These are phyloP conservation scores for Staurois parvus DNA, from an alignment of 2,797 vertebrate genomes.

Conservation along the genomic window DNA sequence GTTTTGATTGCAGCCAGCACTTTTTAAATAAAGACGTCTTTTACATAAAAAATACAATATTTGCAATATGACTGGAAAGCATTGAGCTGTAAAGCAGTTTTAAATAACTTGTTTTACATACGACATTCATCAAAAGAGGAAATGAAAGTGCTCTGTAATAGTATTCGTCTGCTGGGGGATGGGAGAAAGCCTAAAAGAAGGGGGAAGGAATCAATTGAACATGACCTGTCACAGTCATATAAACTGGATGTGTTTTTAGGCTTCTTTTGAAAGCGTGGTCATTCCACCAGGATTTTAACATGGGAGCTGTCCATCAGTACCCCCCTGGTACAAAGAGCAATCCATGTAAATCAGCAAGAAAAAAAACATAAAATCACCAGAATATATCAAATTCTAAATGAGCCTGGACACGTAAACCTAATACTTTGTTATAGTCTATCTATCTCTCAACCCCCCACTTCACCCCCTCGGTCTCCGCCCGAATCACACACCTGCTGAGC, in stretches of 20 bases:
- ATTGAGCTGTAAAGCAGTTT: not conserved
- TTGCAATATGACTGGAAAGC: not conserved
- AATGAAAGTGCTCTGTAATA: conserved; percentile 16
- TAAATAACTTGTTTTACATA: conserved; percentile 29
- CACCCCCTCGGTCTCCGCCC: too few species aligned
- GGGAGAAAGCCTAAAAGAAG: not conserved
- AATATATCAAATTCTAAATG: not conserved
- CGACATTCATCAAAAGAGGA: conserved; percentile 24
- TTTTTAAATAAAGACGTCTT: not conserved
- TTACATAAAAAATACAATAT: not conserved
- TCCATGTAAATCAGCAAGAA: not conserved
- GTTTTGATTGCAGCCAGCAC: not conserved
- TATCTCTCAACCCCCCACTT: too few species aligned
- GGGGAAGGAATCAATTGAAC: not conserved
- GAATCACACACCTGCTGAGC: too few species aligned
- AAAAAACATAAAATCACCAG: not conserved
- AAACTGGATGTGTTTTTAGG: not conserved
- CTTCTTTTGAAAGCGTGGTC: not conserved
- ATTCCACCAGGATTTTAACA: not conserved
- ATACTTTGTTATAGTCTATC: too few species aligned
- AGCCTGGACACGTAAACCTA: too few species aligned
- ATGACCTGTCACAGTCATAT: not conserved
- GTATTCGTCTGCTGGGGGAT: not conserved
- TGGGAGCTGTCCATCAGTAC: conserved; percentile 40
- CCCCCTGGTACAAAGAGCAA: not conserved